phyloP scores from a whole-genome alignment of 2,888 invertebrate species.

The Idaea straminata region DNA sequence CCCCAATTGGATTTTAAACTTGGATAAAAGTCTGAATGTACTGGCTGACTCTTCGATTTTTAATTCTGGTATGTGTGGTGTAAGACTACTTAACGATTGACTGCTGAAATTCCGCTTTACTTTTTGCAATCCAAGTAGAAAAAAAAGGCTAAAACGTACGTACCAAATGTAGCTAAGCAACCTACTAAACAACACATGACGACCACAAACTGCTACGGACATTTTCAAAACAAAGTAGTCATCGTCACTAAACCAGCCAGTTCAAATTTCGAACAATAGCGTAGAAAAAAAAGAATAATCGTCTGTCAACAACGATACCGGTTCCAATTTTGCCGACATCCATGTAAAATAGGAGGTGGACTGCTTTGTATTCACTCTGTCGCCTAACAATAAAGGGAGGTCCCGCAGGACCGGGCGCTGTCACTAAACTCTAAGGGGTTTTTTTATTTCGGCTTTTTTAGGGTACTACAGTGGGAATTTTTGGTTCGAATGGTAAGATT shows the following conservation, averaged over 20 bases:
- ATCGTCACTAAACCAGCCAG: not conserved
- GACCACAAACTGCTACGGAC: not conserved
- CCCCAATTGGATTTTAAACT: no score
- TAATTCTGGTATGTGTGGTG: no score
- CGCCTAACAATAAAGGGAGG: slow-evolving; percentile 47
- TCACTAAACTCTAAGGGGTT: slow-evolving; percentile 59
- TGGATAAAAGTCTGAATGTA: no score
- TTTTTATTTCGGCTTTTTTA: slow-evolving; percentile 33
- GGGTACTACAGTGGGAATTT: slow-evolving; percentile 6
- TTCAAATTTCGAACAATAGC: not conserved
- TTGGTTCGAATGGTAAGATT: not conserved
- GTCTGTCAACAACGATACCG: slow-evolving; percentile 1
- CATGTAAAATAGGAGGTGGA: slow-evolving; percentile 17
- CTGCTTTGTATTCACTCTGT: slow-evolving; percentile 54
- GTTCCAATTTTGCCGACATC: slow-evolving; percentile 12
- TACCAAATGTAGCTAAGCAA: no score
- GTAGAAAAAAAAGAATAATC: not conserved
- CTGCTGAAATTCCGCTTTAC: no score
- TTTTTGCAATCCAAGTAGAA: no score
- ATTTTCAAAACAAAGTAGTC: not conserved
- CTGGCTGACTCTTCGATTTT: no score
- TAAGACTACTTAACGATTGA: no score
- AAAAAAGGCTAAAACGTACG: no score
- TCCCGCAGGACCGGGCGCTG: slow-evolving; percentile 44
- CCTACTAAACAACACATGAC: not conserved